phyloP scores from a whole-genome alignment of 2,888 invertebrate genomes.

The Bellardia bayeri region DNA sequence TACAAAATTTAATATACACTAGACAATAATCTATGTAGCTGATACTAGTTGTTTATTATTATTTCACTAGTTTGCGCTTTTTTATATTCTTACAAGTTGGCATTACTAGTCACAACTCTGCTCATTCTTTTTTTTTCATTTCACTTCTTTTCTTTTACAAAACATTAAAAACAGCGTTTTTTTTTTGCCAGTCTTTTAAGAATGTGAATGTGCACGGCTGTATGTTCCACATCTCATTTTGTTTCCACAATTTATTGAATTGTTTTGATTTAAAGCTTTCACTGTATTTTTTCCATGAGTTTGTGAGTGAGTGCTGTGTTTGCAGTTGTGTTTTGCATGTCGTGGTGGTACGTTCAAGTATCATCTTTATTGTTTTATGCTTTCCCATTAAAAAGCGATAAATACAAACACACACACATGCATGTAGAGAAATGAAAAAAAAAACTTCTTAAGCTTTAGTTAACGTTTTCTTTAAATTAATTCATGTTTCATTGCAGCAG shows the following conservation, averaged over 20 bases:
- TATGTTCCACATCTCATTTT: slow-evolving; percentile 33
- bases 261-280: slow-evolving; percentile 75
- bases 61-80: slow-evolving; percentile 24
- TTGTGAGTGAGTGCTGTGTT: slow-evolving; percentile 77
- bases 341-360: slow-evolving; percentile 6
- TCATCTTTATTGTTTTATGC: slow-evolving; percentile 21
- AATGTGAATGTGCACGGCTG: slow-evolving; percentile 30
- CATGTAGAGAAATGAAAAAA: background rate
- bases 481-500: slow-evolving; percentile 68
- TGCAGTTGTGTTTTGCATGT: slow-evolving; percentile 60
- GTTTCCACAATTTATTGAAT: slow-evolving; percentile 19
- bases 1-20: background rate
- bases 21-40: background rate
- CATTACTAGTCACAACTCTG: slow-evolving; percentile 3
- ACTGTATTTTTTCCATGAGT: slow-evolving; percentile 39
- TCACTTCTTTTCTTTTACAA: slow-evolving; percentile 16
- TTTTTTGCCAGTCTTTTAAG: slow-evolving; percentile 17
- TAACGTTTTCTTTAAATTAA: slow-evolving; percentile 35
- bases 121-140: slow-evolving; percentile 33
- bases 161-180: background rate
- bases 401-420: slow-evolving; percentile 14
- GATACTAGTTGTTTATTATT: background rate
- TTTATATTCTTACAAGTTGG: slow-evolving; percentile 24
- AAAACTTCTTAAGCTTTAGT: slow-evolving; percentile 66
- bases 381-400: slow-evolving; percentile 39